Conservation (phyloP, 2,113 vertebrate genomes). For the Hyla sarda region DNA sequence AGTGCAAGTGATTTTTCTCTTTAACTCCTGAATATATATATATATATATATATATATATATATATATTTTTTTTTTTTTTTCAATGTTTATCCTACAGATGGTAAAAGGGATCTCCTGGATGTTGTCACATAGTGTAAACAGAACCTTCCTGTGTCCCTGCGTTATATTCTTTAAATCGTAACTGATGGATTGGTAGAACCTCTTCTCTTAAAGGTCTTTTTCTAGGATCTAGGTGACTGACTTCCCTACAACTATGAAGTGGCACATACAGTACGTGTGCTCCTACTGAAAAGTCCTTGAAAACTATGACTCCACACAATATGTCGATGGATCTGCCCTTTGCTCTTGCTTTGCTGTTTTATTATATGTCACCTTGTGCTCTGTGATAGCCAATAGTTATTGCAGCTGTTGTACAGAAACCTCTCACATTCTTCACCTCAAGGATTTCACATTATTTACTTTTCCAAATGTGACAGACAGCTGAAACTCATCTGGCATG, state of each 20-base stretch:
- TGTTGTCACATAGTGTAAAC: too few species aligned
- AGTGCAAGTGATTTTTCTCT: too few species aligned
- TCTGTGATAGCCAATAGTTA: conserved; percentile 30
- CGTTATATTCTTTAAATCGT: background rate
- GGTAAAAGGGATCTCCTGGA: too few species aligned
- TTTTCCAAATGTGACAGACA: conserved; percentile 62
- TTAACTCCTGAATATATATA: too few species aligned
- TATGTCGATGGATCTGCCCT: background rate
- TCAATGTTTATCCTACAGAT: too few species aligned
- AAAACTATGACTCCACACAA: background rate
- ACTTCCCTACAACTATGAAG: background rate
- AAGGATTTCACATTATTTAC: conserved; percentile 58
- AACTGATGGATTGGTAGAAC: too few species aligned
- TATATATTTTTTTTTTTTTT: too few species aligned
- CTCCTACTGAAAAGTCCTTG: background rate
- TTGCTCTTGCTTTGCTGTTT: background rate
- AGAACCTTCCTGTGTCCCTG: background rate
- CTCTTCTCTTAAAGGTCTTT: background rate
- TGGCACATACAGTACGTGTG: background rate
- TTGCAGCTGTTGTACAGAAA: conserved; percentile 45
- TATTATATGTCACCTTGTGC: background rate
- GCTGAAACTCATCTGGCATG: conserved; percentile 37
- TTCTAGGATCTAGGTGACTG: background rate
- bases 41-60: too few species aligned
- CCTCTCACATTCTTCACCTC: conserved; percentile 62